Base-by-base conservation (phyloP, 35 echinoderm and acorn worm species). In the Holothuria glaberrima region DNA sequence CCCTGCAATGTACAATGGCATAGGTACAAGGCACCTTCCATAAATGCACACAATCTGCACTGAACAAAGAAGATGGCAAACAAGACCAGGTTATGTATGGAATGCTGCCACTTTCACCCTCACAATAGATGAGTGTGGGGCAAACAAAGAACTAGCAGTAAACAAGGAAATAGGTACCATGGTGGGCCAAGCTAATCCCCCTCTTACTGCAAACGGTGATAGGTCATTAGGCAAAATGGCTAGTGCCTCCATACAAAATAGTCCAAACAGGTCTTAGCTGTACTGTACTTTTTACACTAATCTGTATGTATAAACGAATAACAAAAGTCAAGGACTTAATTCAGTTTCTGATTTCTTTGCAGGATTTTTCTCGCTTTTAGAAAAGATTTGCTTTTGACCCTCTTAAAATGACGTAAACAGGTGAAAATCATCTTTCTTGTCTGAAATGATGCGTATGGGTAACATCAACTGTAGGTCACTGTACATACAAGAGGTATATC, bases 21-120 rank as follows among this genome's bases (percentile, higher is more conserved):
- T 75, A 75, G 71, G 71, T 75, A 75, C 71, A 75, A 75, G 71
- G 71, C 71, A 75, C 71, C 71, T 38, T 22, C 29, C 31, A n/a
- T n/a, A 75, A 34, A 75, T 48, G 34, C 71, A 75, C 71, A 75
- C 71, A 75, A 75, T 75, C 44, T 29, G 21, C 12, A 22, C 71
- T 75, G 32, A 32, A 75, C 71, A 75, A 75, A 75, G 44, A 21
- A 21, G 34, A 21, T 16, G 71, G 71, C 71, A 75, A 75, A 75
- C 71, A 75, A 75, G 71, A 75, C 71, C 28, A 41, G 71, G 71
- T 38, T 75, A 75, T 75, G 71, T 75, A 75, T 75, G 71, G 71
- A 75, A 75, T 75, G 71, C 34, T n/a, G 71, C 32, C 31, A 35
- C 44, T 75, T 22, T 75, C 41, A 41, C 34, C 22, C 12, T 21